phyloP scores from a whole-genome alignment of 2,797 vertebrate species.

The Psittacula derbiana region DNA sequence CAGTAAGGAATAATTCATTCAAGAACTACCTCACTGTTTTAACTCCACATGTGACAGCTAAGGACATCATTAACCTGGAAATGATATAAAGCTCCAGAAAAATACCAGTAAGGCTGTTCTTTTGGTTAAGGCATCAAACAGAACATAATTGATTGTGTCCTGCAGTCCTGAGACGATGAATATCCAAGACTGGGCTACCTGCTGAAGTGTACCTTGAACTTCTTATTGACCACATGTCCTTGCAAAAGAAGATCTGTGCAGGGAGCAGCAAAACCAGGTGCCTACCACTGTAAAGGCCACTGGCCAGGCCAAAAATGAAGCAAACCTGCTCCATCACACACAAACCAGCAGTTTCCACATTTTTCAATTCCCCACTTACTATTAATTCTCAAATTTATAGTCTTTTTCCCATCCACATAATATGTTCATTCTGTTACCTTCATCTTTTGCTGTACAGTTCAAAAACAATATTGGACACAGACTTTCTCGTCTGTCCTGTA shows the following conservation, averaged over 20 bases:
- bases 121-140: neutral
- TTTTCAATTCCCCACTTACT: neutral
- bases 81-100: neutral
- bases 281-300: neutral
- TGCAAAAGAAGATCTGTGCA: neutral
- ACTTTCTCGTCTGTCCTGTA: neutral
- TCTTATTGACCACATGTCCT: neutral
- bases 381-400: neutral
- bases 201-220: neutral
- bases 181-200: neutral
- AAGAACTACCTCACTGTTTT: neutral
- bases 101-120: neutral
- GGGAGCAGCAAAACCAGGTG: neutral
- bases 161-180: neutral
- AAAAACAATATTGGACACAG: neutral
- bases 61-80: neutral
- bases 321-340: neutral
- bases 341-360: neutral
- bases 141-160: neutral
- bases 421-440: neutral
- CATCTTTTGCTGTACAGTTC: neutral
- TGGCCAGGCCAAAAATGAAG: rapidly evolving
- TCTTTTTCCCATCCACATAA: neutral
- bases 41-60: neutral
- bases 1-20: constrained; percentile 7